phyloP scores from a whole-genome alignment of 2,113 vertebrate species.

The Athene noctua region DNA sequence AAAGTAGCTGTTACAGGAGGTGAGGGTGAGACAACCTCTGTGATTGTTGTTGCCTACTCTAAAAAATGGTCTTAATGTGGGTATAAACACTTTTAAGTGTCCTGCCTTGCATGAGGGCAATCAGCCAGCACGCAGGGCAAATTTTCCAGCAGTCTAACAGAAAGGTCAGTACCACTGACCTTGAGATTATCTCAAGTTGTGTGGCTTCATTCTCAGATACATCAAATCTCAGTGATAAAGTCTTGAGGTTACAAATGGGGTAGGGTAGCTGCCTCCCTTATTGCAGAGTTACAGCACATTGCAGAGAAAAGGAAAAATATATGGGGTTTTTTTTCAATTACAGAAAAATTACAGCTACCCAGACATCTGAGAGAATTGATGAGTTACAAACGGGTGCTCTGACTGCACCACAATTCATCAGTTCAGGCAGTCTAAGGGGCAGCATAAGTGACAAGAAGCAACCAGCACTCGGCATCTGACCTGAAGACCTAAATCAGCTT shows the following conservation, averaged over 20 bases:
- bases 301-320: background rate
- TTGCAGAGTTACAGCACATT: background rate
- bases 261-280: background rate
- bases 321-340: background rate
- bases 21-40: background rate
- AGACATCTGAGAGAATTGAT: background rate
- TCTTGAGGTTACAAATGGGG: background rate
- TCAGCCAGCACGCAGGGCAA: background rate
- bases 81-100: background rate
- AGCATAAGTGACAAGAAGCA: background rate
- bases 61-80: background rate
- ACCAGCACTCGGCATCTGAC: background rate
- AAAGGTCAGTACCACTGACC: background rate
- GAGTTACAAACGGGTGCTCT: background rate
- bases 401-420: background rate
- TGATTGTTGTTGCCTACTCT: background rate
- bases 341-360: background rate
- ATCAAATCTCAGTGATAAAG: background rate
- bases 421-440: background rate
- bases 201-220: background rate
- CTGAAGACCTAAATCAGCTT: background rate
- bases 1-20: background rate
- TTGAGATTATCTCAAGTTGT: background rate
- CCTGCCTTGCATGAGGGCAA: background rate
- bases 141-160: background rate